phyloP scores from a whole-genome alignment of 1,140 invertebrate genomes.

The Drosophila ananassae region DNA sequence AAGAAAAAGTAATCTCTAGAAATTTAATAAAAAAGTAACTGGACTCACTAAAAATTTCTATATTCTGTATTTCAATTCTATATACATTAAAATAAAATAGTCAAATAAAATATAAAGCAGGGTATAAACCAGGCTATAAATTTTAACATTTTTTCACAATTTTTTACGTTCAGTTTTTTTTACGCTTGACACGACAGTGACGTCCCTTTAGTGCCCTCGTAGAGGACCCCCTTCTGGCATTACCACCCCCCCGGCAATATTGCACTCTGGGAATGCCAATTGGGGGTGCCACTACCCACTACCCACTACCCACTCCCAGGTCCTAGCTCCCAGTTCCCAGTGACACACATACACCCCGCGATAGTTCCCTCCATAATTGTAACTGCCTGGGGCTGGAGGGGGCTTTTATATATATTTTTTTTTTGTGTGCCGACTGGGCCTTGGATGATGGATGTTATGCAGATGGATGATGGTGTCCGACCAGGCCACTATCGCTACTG shows the following conservation, averaged over 20 bases:
- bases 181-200: constrained; percentile 47
- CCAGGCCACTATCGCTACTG: constrained; percentile 37
- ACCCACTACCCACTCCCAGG: neutral
- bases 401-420: neutral
- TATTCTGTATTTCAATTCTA: no score
- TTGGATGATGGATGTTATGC: constrained; percentile 65
- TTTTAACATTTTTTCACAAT: neutral
- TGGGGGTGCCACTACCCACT: constrained; percentile 11
- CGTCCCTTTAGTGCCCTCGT: neutral
- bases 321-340: neutral
- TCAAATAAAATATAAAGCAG: neutral
- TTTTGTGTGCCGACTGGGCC: constrained; percentile 20
- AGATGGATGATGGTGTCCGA: constrained; percentile 59
- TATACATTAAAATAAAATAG: no score
- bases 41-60: no score
- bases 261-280: constrained; percentile 60
- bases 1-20: no score
- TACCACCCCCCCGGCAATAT: constrained; percentile 12
- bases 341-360: constrained; percentile 8
- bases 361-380: constrained; percentile 61
- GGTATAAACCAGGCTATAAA: neutral
- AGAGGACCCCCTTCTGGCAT: neutral
- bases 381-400: constrained; percentile 41
- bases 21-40: no score
- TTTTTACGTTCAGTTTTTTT: constrained; percentile 36